These are phyloP conservation scores for Chionis minor DNA, from an alignment of 2,113 vertebrate genomes.

Conservation along the genomic window DNA sequence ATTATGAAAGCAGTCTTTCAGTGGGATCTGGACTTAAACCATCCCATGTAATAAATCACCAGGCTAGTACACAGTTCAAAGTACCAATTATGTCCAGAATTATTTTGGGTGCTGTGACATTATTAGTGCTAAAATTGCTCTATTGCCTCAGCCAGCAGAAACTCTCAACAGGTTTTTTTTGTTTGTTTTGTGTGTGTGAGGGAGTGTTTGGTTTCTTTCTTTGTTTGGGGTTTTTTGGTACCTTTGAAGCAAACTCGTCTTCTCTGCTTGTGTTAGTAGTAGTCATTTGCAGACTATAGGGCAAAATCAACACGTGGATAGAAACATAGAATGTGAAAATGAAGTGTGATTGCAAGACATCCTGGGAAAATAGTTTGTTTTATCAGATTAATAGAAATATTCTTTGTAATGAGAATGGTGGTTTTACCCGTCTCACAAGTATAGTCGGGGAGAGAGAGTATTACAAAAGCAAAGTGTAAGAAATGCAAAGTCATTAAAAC, in stretches of 20 bases:
- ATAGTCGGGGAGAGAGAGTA: too few species aligned
- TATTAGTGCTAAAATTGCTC: not conserved
- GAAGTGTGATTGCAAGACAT: not conserved
- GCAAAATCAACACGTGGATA: not conserved
- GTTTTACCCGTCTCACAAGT: not conserved
- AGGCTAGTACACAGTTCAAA: not conserved
- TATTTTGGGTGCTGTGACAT: not conserved
- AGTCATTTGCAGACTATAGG: not conserved
- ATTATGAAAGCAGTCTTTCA: slow-evolving; percentile 6
- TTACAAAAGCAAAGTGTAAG: not conserved
- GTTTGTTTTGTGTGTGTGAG: not conserved
- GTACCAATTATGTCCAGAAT: not conserved
- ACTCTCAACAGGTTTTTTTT: not conserved
- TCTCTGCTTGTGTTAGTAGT: not conserved
- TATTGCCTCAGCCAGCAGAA: not conserved
- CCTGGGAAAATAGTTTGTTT: not conserved
- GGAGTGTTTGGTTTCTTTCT: not conserved
- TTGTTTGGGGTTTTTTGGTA: not conserved
- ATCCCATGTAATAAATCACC: not conserved
- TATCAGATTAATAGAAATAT: not conserved
- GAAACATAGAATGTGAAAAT: not conserved
- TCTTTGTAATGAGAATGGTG: not conserved
- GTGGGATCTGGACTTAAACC: not conserved
- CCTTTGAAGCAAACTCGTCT: not conserved
- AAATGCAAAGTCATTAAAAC: not conserved